Conservation (phyloP, 2,888 invertebrate species). For the Eurytoma californica region DNA sequence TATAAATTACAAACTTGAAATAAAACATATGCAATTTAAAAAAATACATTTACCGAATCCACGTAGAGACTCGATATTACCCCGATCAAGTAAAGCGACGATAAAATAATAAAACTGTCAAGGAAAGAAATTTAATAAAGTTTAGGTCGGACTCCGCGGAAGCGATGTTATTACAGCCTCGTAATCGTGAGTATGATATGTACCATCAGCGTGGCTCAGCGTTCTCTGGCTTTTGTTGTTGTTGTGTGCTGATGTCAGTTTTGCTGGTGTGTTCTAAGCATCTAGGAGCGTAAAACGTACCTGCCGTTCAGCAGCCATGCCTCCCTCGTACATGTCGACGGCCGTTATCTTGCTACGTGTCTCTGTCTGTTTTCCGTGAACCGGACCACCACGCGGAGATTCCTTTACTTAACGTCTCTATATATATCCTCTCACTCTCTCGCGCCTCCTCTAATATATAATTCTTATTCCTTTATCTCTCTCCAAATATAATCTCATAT, state of each 20-base stretch:
- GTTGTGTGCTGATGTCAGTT: not conserved
- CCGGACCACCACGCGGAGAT: not conserved
- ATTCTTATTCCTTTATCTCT: not conserved
- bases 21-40: no score
- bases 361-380: slow-evolving; percentile 13
- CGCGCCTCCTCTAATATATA: not conserved
- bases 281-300: slow-evolving; percentile 60
- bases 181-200: not conserved
- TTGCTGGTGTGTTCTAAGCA: slow-evolving; percentile 1
- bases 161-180: not conserved
- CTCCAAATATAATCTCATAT: not conserved
- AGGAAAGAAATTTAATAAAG: no score
- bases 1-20: no score
- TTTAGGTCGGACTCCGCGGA: not conserved
- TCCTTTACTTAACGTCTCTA: not conserved
- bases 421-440: not conserved
- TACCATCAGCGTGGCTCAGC: no score
- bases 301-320: slow-evolving; percentile 72
- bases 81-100: no score
- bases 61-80: no score
- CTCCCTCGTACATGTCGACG: slow-evolving; percentile 72
- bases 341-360: slow-evolving; percentile 47
- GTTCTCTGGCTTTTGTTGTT: not conserved
- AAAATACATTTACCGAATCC: no score
- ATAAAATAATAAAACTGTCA: no score